These are phyloP conservation scores for Masticophis lateralis DNA, from an alignment of 2,797 vertebrate genomes.

Conservation along the genomic window DNA sequence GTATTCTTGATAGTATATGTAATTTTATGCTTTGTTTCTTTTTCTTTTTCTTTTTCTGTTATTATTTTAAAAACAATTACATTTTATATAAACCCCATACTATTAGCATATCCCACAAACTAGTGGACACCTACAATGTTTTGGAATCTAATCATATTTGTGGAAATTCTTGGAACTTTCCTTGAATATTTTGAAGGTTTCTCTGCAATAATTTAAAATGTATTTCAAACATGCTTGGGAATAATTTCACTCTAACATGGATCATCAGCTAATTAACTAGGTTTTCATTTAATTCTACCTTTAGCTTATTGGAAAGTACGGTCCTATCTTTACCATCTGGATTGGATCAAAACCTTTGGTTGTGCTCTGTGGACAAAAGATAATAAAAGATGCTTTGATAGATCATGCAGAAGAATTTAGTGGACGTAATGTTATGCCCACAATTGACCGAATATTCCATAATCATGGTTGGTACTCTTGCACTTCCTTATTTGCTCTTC, in stretches of 20 bases:
- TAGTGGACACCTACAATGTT: not conserved
- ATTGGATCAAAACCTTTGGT: slow-evolving; percentile 9
- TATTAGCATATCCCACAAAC: not conserved
- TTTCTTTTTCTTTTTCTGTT: not conserved
- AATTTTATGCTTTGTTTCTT: not conserved
- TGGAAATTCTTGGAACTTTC: not conserved
- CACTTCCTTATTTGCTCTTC: not conserved
- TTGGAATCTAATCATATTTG: not conserved
- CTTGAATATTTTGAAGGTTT: not conserved
- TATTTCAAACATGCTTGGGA: not conserved
- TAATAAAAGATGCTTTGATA: slow-evolving; percentile 39
- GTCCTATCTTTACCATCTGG: slow-evolving; percentile 33
- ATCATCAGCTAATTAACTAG: not conserved
- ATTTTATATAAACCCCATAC: not conserved
- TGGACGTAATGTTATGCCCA: not conserved
- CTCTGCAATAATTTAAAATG: not conserved
- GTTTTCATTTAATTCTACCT: not conserved
- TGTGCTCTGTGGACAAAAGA: slow-evolving; percentile 54
- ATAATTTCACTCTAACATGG: not conserved
- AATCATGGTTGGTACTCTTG: slow-evolving; percentile 4
- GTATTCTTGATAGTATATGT: not conserved
- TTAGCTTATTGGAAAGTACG: slow-evolving; percentile 48
- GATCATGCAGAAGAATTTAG: slow-evolving; percentile 31
- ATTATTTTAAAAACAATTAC: not conserved
- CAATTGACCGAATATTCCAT: rapidly evolving